Evolutionary conservation across 2,797 vertebrate genomes (phyloP).

Genomic region (Tiaroga cobitis): DNA sequence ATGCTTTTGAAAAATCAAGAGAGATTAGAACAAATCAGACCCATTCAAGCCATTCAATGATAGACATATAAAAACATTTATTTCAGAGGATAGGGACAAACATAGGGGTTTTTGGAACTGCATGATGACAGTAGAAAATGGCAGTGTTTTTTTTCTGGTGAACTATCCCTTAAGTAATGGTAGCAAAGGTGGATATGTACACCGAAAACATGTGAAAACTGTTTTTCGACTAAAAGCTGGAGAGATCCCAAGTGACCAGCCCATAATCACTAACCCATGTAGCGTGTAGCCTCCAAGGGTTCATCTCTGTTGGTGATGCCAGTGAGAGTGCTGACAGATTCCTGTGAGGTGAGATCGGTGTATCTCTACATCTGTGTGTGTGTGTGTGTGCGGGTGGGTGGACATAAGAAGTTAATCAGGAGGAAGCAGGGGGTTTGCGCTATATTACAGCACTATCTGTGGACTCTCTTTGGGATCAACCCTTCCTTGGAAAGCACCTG

Average conservation of each 20-base stretch:
- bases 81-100: neutral
- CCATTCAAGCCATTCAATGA: neutral
- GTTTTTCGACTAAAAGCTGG: constrained; percentile 25
- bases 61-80: neutral
- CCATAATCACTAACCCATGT: constrained; percentile 32
- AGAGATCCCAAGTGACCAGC: constrained; percentile 23
- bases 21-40: too few species aligned
- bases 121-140: neutral
- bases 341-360: constrained; percentile 23
- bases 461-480: constrained; percentile 78
- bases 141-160: neutral
- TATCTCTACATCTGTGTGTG: constrained; percentile 10
- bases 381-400: constrained; percentile 1
- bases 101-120: neutral
- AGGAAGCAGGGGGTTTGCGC: constrained; percentile 44
- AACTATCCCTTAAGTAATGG: neutral
- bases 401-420: constrained; percentile 15
- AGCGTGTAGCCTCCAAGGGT: constrained; percentile 28
- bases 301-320: constrained; percentile 8
- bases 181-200: neutral
- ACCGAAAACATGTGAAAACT: neutral
- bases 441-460: constrained; percentile 50
- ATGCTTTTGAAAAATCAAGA: too few species aligned
- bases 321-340: constrained; percentile 39
- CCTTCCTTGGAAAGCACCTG: constrained; percentile 81